phyloP scores from a whole-genome alignment of 2,113 vertebrate species.

The Thryonomys swinderianus region DNA sequence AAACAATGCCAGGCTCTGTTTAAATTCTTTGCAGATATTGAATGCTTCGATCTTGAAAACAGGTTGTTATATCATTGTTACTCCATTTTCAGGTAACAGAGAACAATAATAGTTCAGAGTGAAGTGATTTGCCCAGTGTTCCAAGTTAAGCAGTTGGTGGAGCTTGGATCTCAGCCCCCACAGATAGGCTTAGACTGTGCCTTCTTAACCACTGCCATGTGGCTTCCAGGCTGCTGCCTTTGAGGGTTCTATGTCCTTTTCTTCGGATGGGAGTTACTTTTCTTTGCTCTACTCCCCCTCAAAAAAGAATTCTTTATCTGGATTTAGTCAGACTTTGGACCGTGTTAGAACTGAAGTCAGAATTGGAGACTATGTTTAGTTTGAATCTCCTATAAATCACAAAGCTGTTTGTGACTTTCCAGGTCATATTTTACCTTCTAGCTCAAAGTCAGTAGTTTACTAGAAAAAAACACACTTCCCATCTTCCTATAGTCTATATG shows the following conservation, averaged over 20 bases:
- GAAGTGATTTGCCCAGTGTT: not conserved
- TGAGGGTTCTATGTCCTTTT: not conserved
- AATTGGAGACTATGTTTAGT: not conserved
- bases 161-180: not conserved
- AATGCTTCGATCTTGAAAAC: not conserved
- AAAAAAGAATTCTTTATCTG: slow-evolving; percentile 14
- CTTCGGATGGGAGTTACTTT: not conserved
- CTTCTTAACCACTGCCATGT: not conserved
- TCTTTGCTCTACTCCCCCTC: slow-evolving; percentile 35
- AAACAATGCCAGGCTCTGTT: not conserved
- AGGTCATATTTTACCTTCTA: not conserved
- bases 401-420: not conserved
- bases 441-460: not conserved
- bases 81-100: not conserved
- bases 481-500: not conserved
- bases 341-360: slow-evolving; percentile 13
- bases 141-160: not conserved
- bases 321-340: not conserved
- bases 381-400: not conserved
- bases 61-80: not conserved
- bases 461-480: not conserved
- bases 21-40: slow-evolving; percentile 28
- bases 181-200: not conserved
- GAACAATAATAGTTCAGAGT: slow-evolving; percentile 5
- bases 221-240: not conserved